Evolutionary conservation across 2,888 invertebrate species (phyloP).

Genomic region (Desoria tigrina): DNA sequence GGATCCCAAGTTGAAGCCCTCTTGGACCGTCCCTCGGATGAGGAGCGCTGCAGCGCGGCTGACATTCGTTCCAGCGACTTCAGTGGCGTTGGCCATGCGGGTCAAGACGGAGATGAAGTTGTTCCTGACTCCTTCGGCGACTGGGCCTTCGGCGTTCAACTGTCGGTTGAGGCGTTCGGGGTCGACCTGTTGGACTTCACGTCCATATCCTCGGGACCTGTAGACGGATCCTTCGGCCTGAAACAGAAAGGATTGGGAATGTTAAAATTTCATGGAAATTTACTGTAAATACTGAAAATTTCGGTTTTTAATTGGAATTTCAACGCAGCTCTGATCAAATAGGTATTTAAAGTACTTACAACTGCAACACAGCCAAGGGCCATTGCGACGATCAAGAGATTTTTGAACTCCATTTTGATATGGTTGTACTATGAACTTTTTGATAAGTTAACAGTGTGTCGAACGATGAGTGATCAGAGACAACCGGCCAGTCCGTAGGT

Average conservation of each 20-base stretch:
- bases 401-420: constrained; percentile 6
- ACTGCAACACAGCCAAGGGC: constrained; percentile 22
- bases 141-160: constrained; percentile 11
- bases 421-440: too few species aligned
- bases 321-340: not conserved
- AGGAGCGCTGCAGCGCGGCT: constrained; percentile 40
- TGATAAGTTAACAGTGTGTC: too few species aligned
- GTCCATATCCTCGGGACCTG: not conserved
- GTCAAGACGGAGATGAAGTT: constrained; percentile 13
- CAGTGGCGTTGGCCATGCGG: constrained; percentile 45
- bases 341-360: constrained; percentile 19
- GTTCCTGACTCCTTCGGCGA: constrained; percentile 15
- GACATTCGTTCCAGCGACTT: constrained; percentile 41
- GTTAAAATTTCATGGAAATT: not conserved
- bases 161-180: constrained; percentile 2
- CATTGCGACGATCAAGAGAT: constrained; percentile 13
- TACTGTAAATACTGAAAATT: too few species aligned
- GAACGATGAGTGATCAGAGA: too few species aligned
- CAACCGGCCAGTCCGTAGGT: too few species aligned
- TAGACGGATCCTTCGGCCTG: constrained; percentile 2
- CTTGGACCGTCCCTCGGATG: constrained; percentile 35
- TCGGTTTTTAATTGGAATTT: not conserved
- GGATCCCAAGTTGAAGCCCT: constrained; percentile 33
- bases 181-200: not conserved
- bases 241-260: not conserved